These are phyloP conservation scores for Orthosia cruda DNA, from an alignment of 2,888 invertebrate species.

Conservation along the genomic window DNA sequence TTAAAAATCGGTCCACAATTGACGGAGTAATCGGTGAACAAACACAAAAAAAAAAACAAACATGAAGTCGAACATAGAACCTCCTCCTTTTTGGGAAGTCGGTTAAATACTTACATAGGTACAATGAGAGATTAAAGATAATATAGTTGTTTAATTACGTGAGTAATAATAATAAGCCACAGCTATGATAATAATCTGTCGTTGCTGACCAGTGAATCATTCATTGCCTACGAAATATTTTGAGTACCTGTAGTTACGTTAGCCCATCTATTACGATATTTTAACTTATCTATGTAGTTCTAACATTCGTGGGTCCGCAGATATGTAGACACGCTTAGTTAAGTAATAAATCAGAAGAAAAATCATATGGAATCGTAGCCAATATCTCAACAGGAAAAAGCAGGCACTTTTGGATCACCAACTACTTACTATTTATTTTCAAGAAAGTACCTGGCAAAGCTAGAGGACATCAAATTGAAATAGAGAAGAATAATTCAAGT, in stretches of 20 bases:
- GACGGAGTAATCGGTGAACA: too few relatives aligned
- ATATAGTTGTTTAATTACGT: constrained; percentile 27
- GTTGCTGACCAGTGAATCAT: constrained; percentile 29
- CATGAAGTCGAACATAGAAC: too few relatives aligned
- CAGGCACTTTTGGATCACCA: too few relatives aligned
- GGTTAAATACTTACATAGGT: background rate
- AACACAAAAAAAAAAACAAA: too few relatives aligned
- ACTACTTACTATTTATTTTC: too few relatives aligned
- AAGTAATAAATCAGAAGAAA: too few relatives aligned
- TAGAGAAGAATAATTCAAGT: too few relatives aligned
- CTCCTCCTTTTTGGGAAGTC: too few relatives aligned
- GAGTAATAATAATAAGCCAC: constrained; percentile 24
- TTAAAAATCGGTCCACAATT: too few relatives aligned
- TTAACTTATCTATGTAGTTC: background rate
- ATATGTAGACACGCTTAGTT: background rate
- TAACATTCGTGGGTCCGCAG: background rate
- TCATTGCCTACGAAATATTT: constrained; percentile 7
- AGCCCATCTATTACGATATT: background rate
- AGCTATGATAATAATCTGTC: constrained; percentile 15
- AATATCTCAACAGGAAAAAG: too few relatives aligned
- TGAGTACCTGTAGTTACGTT: background rate
- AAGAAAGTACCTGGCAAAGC: too few relatives aligned
- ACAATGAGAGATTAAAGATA: constrained; percentile 28
- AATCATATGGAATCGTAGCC: background rate
- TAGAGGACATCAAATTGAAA: too few relatives aligned